Conservation (phyloP, 2,888 invertebrate species). For the Willowsia nigromaculata region DNA sequence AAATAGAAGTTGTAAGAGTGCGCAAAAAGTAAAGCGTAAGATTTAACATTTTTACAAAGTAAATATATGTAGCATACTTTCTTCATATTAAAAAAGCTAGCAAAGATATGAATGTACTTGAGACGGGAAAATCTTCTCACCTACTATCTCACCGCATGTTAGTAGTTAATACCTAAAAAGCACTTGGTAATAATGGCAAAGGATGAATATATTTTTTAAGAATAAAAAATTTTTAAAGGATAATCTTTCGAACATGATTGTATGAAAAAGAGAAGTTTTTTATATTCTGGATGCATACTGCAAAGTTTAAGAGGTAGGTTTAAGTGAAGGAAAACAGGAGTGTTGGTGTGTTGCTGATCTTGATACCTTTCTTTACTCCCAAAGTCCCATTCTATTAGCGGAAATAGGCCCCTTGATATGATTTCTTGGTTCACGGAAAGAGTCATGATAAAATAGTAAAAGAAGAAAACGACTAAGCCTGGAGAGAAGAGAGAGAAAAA, state of each 20-base stretch:
- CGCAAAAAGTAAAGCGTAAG: too few relatives aligned
- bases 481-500: not conserved
- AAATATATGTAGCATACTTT: not conserved
- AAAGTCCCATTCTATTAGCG: slow-evolving; percentile 78
- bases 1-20: too few relatives aligned
- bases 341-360: slow-evolving; percentile 63
- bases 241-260: slow-evolving; percentile 61
- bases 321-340: slow-evolving; percentile 45
- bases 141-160: not conserved
- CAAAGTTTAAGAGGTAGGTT: slow-evolving; percentile 42
- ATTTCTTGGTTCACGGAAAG: slow-evolving; percentile 69
- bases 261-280: slow-evolving; percentile 45
- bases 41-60: too few relatives aligned
- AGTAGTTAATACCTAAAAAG: slow-evolving; percentile 46
- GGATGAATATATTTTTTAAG: slow-evolving; percentile 48
- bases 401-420: slow-evolving; percentile 78
- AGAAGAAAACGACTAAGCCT: not conserved
- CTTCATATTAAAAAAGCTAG: not conserved
- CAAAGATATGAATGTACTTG: not conserved
- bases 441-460: slow-evolving; percentile 65
- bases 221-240: slow-evolving; percentile 49
- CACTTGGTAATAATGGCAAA: slow-evolving; percentile 19
- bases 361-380: slow-evolving; percentile 75
- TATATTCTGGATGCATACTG: slow-evolving; percentile 23
- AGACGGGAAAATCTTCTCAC: not conserved